phyloP scores from a whole-genome alignment of 2,113 vertebrate species.

The Dipodomys spectabilis region DNA sequence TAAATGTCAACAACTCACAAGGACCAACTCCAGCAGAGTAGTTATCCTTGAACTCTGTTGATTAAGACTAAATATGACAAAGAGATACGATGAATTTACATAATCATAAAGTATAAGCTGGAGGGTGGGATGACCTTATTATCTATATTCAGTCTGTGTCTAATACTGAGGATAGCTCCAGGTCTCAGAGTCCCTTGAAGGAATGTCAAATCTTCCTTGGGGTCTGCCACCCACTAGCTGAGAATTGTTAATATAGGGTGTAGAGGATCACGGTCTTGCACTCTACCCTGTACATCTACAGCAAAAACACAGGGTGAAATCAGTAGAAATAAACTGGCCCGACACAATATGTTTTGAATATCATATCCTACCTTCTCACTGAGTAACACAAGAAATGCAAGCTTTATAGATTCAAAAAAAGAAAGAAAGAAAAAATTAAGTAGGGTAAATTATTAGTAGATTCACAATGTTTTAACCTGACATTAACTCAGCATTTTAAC shows the following conservation, averaged over 20 bases:
- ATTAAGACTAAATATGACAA: slow-evolving; percentile 8
- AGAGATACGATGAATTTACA: background rate
- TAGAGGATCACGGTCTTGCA: background rate
- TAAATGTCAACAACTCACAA: slow-evolving; percentile 18
- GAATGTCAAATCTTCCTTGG: background rate
- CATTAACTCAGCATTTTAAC: slow-evolving; percentile 56
- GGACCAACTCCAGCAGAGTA: background rate
- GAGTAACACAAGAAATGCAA: background rate
- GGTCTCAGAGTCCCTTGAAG: background rate
- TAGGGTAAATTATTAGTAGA: background rate
- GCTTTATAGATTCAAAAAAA: background rate
- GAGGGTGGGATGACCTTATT: background rate
- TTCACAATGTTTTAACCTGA: slow-evolving; percentile 39
- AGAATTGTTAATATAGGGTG: background rate
- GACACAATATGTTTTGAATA: background rate
- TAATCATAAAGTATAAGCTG: background rate
- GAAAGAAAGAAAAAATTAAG: background rate
- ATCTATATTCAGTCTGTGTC: background rate
- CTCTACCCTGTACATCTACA: background rate
- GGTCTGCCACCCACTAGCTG: background rate
- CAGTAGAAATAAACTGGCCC: background rate
- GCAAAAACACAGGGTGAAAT: background rate
- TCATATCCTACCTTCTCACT: too few species aligned
- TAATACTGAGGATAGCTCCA: too few species aligned
- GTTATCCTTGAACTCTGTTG: background rate